Evolutionary conservation across 2,113 vertebrate genomes (phyloP).

Genomic region (Dasyprocta punctata): DNA sequence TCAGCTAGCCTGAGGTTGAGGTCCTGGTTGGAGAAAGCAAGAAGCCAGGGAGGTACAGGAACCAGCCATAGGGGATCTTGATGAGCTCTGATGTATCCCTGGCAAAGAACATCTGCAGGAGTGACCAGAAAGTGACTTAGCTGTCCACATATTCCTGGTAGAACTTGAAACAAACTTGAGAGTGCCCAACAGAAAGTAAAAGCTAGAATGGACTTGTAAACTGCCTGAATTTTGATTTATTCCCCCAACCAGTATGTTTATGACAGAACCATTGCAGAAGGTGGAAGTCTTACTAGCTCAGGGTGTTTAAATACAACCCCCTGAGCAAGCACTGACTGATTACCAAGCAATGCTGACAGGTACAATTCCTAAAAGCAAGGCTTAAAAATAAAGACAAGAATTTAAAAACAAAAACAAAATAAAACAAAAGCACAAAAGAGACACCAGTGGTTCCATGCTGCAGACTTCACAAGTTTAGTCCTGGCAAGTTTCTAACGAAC

Average conservation of each 20-base stretch:
- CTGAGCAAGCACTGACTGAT: not conserved
- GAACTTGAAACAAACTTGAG: not conserved
- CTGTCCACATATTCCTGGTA: not conserved
- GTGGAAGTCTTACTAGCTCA: not conserved
- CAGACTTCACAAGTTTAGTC: not conserved
- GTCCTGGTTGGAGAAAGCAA: not conserved
- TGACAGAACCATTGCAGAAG: not conserved
- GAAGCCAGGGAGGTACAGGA: not conserved
- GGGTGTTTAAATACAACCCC: not conserved
- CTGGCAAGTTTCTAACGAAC: not conserved
- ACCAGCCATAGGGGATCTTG: not conserved
- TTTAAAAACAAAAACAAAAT: not conserved
- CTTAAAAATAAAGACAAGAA: slow-evolving; percentile 39
- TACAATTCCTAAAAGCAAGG: not conserved
- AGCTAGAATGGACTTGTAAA: not conserved
- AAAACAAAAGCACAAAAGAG: not conserved
- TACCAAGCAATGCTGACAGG: not conserved
- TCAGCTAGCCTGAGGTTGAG: not conserved
- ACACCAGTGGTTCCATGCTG: not conserved
- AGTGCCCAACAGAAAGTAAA: not conserved
- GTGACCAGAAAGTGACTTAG: not conserved
- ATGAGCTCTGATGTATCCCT: not conserved
- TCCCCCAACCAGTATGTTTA: not conserved
- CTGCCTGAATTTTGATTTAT: not conserved
- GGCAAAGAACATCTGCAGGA: not conserved